Base-by-base conservation (phyloP, 2,113 vertebrate genomes). In the Pterophyllum scalare region DNA sequence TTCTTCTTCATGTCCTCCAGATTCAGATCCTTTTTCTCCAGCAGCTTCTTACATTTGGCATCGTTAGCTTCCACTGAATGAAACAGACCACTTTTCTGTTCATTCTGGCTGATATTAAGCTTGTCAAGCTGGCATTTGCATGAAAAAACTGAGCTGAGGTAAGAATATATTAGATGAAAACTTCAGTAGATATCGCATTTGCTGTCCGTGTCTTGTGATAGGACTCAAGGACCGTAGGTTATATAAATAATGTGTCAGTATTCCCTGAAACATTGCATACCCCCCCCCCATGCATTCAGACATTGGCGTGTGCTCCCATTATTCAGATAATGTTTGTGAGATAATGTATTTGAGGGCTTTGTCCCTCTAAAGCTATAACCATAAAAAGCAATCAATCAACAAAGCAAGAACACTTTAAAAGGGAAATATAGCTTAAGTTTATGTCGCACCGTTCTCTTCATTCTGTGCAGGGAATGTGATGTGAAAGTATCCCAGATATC, bases 51-150 rank as follows among this genome's bases (percentile, higher is more conserved):
- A 14, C 94, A 86, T 19, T 97, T 96, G 52, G 84, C 83, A 81
- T 97, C 96, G 92, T 95, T 97, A 85, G 90, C 81, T 88, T 96
- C 95, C 91, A 96, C 98, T 99, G 80, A 75, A 46, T 72, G 91
- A 78, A 22, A 89, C 17, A 75, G 14, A 22, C 77, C 59, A 61
- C 3, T 31, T 72, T 26, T 52, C 43, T n/a, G 46, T 20, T 72
- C 31, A 13, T 17, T 17, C 5, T 15, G 46, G 46, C 46, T 49
- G 46, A 49, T 17, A 4, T 49, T 15, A 49, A 49, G 14, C 46
- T 31, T 52, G 46, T 72, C 46, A 52, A 24, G 14, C 15, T 49
- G 46, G 4, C 14, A 17, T 49, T 49, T 49, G 15, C 46, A 17
- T 5, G 46, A 31, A 31, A 49, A 72, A 72, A 13, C 43, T 14